Conservation (phyloP, 1,140 invertebrate species). For the Megalopta genalis region DNA sequence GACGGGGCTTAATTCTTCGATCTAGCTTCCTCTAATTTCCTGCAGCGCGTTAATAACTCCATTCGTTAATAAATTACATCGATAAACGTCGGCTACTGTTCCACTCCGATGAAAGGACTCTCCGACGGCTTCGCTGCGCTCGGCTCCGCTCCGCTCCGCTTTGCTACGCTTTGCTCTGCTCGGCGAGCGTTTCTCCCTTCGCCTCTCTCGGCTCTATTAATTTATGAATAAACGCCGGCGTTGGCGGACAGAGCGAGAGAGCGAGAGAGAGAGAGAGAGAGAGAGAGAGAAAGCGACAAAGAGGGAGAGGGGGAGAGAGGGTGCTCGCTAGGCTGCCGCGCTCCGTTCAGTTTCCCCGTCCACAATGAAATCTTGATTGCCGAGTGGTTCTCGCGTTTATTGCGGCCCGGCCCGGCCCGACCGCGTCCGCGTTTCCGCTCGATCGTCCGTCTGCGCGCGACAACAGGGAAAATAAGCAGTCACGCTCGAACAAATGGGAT, state of each 20-base stretch:
- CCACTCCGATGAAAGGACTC: background rate
- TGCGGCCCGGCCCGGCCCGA: background rate
- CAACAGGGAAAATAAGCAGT: conserved; percentile 56
- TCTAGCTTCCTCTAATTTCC: too few species aligned
- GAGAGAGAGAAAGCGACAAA: background rate
- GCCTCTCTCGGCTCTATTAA: background rate
- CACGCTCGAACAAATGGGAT: conserved; percentile 56
- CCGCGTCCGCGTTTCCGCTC: conserved; percentile 1
- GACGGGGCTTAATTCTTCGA: background rate
- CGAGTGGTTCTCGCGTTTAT: conserved; percentile 18
- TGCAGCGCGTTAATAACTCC: background rate
- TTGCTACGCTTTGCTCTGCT: too few species aligned
- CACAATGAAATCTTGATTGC: conserved; percentile 23
- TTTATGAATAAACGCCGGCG: conserved; percentile 6
- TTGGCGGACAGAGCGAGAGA: background rate
- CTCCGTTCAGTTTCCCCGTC: background rate
- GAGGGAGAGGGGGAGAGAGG: too few species aligned
- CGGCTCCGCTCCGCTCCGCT: too few species aligned
- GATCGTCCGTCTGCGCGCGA: conserved; percentile 22
- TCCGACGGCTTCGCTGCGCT: too few species aligned
- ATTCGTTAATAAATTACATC: background rate
- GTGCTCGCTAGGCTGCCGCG: too few species aligned
- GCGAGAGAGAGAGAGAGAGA: conserved; percentile 10
- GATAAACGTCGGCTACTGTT: conserved; percentile 3
- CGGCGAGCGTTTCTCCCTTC: conserved; percentile 8